Conservation (phyloP, 2,888 invertebrate species). For the Penaeus monodon region DNA sequence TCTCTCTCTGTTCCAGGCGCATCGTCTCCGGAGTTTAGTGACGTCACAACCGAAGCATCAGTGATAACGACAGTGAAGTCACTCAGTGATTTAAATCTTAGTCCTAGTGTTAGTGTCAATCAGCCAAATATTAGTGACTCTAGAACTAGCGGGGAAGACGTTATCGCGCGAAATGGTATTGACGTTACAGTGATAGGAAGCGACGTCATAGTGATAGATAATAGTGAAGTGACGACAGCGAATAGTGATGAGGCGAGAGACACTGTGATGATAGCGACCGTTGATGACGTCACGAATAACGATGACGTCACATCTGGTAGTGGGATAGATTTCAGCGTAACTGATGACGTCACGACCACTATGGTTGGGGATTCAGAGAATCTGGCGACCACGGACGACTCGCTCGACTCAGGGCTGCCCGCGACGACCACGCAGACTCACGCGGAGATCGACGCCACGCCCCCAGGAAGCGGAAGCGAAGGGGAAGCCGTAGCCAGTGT, state of each 20-base stretch:
- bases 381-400: neutral
- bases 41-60: neutral
- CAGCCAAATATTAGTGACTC: neutral
- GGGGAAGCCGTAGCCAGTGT: neutral
- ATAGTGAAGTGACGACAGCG: neutral
- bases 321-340: neutral
- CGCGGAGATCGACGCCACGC: neutral
- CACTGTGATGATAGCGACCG: too few relatives aligned
- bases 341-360: neutral
- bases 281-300: too few relatives aligned
- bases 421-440: neutral
- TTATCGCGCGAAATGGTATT: neutral
- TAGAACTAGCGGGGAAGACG: neutral
- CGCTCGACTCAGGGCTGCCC: neutral
- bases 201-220: neutral
- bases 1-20: too few relatives aligned
- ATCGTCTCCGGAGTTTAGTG: neutral
- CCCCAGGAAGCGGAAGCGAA: neutral
- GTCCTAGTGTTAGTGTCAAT: neutral
- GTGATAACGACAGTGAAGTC: too few relatives aligned
- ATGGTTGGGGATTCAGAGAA: neutral
- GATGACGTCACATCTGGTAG: too few relatives aligned
- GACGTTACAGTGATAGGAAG: neutral
- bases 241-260: neutral
- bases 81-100: too few relatives aligned